Conservation (phyloP, 2,797 vertebrate species). For the Limosa lapponica region DNA sequence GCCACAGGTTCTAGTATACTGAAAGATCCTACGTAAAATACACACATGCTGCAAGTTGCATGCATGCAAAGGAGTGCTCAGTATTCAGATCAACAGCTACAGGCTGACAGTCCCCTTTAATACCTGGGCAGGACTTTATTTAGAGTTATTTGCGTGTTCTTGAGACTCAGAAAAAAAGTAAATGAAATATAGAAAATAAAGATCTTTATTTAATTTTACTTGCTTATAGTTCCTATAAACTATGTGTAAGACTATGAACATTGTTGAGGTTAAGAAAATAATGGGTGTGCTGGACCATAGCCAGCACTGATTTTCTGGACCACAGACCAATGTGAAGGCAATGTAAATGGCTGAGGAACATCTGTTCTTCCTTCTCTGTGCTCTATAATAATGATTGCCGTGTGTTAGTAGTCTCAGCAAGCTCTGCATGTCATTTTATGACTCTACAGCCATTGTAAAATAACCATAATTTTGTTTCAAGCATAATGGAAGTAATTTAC, state of each 20-base stretch:
- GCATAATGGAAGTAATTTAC: not conserved
- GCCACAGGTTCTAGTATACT: not conserved
- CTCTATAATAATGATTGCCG: not conserved
- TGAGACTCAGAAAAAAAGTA: conserved; percentile 71
- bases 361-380: not conserved
- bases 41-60: not conserved
- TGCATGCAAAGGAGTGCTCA: not conserved
- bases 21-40: not conserved
- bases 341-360: not conserved
- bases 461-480: not conserved
- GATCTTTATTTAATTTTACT: not conserved
- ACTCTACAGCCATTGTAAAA: not conserved
- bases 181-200: conserved; percentile 67
- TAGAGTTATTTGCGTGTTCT: conserved; percentile 75
- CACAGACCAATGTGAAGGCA: not conserved
- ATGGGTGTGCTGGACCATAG: fast-evolving
- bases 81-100: not conserved
- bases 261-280: not conserved
- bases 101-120: not conserved
- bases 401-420: not conserved
- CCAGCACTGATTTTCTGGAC: not conserved
- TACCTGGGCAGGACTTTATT: conserved; percentile 72
- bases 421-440: not conserved
- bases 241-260: not conserved
- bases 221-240: not conserved